Conservation (phyloP, 2,888 invertebrate species). For the Tetrapedia diversipes region DNA sequence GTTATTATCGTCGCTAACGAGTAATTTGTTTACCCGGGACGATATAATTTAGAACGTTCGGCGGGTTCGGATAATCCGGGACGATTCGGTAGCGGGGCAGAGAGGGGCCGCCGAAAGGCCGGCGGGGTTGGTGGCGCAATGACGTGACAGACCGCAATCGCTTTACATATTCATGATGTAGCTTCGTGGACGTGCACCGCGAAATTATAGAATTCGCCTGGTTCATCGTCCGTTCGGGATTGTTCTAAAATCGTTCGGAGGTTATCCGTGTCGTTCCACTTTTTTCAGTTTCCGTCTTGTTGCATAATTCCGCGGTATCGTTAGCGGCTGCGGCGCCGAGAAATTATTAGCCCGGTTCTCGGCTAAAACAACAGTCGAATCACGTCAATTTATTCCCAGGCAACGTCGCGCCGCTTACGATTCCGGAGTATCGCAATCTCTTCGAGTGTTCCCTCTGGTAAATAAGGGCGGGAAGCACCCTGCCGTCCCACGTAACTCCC, state of each 20-base stretch:
- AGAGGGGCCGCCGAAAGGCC: background rate
- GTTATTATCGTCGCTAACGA: slow-evolving; percentile 61
- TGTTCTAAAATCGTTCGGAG: slow-evolving; percentile 41
- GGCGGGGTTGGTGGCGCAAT: slow-evolving; percentile 42
- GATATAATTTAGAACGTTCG: slow-evolving; percentile 57
- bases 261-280: slow-evolving; percentile 44
- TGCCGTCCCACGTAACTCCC: slow-evolving; percentile 5
- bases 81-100: slow-evolving; percentile 20
- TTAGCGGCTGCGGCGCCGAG: slow-evolving; percentile 11
- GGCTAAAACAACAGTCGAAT: background rate
- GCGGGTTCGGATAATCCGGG: slow-evolving; percentile 52
- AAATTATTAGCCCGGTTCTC: background rate
- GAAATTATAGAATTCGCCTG: slow-evolving; percentile 66
- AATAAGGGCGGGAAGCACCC: slow-evolving; percentile 1
- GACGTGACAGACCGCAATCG: slow-evolving; percentile 70
- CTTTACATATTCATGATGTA: slow-evolving; percentile 76
- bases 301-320: slow-evolving; percentile 18
- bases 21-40: slow-evolving; percentile 66
- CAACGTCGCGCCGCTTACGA: background rate
- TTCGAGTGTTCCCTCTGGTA: slow-evolving; percentile 13
- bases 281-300: background rate
- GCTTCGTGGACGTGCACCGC: slow-evolving; percentile 63
- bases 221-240: slow-evolving; percentile 63
- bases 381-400: background rate
- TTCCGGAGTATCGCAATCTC: slow-evolving; percentile 24